phyloP scores from a whole-genome alignment of 2,888 invertebrate species.

The Neoascia interrupta region DNA sequence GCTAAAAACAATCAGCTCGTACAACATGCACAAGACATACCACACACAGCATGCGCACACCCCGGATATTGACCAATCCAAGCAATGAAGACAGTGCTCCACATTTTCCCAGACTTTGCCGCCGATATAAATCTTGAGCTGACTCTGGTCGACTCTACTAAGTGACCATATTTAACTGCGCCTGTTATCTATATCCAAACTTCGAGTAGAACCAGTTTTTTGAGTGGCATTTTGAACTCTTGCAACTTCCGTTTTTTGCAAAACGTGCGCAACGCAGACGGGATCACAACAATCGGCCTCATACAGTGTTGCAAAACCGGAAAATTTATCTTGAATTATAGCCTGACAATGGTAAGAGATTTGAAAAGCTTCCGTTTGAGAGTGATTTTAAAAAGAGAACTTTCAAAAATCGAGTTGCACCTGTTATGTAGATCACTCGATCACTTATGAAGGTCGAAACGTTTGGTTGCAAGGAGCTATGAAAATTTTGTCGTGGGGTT shows the following conservation, averaged over 20 bases:
- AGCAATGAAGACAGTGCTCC: conserved; percentile 12
- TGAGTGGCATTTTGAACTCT: conserved; percentile 23
- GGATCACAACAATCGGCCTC: conserved; percentile 1
- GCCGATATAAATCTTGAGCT: conserved; percentile 29
- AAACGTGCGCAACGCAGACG: neutral
- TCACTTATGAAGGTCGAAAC: too few species aligned
- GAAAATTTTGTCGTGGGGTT: too few species aligned
- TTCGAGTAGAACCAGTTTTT: conserved; percentile 51
- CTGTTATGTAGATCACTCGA: neutral
- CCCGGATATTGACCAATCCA: conserved; percentile 61
- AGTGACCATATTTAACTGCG: neutral
- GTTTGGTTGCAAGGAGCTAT: too few species aligned
- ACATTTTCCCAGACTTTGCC: conserved; percentile 53
- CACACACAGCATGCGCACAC: conserved; percentile 21
- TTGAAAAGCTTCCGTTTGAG: conserved; percentile 52
- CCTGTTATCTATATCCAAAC: conserved; percentile 26
- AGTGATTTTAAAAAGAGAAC: neutral
- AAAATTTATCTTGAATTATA: conserved; percentile 34
- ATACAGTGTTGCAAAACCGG: conserved; percentile 39
- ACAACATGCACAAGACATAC: neutral
- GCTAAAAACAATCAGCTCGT: neutral
- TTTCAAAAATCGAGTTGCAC: neutral
- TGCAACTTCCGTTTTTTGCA: conserved; percentile 56
- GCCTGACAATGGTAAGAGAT: conserved; percentile 40
- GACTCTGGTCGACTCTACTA: conserved; percentile 14